Evolutionary conservation across 2,797 vertebrate genomes (phyloP), one percentile per base, ranked within the genome.

Genomic region (Scleropages formosus): DNA sequence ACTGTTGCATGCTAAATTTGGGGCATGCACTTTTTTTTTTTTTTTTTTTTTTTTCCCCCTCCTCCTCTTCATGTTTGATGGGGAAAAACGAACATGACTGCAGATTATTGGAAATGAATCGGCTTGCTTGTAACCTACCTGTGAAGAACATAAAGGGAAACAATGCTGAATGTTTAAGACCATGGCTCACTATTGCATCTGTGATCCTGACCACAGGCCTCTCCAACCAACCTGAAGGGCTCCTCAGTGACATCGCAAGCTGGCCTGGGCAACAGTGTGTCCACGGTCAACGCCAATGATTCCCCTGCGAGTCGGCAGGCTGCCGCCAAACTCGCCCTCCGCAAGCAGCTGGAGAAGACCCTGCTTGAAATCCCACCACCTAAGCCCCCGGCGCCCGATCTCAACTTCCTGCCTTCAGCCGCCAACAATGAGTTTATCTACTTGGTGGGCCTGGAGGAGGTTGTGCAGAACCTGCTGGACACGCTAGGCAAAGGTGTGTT

Each of bases 361-460:
- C 88, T 99, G 76, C 80, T 99, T 78, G 97, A 99, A 87, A 99
- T 99, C 75, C 96, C 98, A 15, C 96, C 98, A 0, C 98, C 98
- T 24, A 98, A 98, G 78, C 96, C 98, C 0, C 95, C 97, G 0
- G 94, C 96, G 0, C 96, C 97, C 0, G 96, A 98, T 84, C 95
- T 99, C 86, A 97, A 94, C 84, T 99, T 99, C 85, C 88, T 99
- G 82, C 98, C 98, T 0, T 98, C 97, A 0, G 97, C 98, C 0
- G 98, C 97, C 78, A 99, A 99, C 80, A 99, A 98, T 4, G 98
- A 99, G 85, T 99, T 99, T 79, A 98, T 99, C 85, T 99, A 99
- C 90, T 84, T 99, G 84, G 93, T 99, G 7, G 98, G 98, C 0
- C 87, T 99, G 83, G 98, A 99, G 81, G 97, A 98, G 83, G 97